Conservation (phyloP, 2,888 invertebrate species). For the Acleris emargana region DNA sequence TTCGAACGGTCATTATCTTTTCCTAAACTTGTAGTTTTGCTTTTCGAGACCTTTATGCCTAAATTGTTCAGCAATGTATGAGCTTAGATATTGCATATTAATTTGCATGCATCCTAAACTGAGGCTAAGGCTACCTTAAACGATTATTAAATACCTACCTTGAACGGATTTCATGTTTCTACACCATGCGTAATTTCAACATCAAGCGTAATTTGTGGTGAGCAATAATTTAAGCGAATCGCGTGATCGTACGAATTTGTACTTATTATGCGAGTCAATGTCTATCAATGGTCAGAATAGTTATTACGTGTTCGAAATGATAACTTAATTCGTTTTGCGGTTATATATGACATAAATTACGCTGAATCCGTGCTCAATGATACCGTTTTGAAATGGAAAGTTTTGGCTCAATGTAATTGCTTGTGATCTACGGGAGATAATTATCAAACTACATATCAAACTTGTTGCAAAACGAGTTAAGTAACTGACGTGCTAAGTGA, state of each 20-base stretch:
- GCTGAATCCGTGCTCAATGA: neutral
- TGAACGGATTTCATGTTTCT: slow-evolving; percentile 9
- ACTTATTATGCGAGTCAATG: slow-evolving; percentile 22
- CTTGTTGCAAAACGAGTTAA: slow-evolving; percentile 24
- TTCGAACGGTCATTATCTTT: too few species aligned
- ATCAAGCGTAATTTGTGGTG: slow-evolving; percentile 13
- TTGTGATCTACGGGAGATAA: slow-evolving; percentile 14
- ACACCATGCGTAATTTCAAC: slow-evolving; percentile 15
- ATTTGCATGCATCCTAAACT: slow-evolving; percentile 1
- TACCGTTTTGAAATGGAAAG: slow-evolving; percentile 26
- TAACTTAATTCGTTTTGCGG: slow-evolving; percentile 18
- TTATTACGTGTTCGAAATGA: slow-evolving; percentile 22
- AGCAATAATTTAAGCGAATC: slow-evolving; percentile 16
- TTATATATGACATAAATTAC: slow-evolving; percentile 20
- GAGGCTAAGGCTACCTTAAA: slow-evolving; percentile 5
- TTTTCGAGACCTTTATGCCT: neutral
- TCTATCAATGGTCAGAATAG: slow-evolving; percentile 16
- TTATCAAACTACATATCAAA: slow-evolving; percentile 12
- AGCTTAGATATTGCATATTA: neutral
- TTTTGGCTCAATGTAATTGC: slow-evolving; percentile 7
- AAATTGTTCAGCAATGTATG: slow-evolving; percentile 1
- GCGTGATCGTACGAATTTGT: slow-evolving; percentile 18
- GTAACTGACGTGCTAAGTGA: slow-evolving; percentile 34
- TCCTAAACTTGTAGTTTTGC: neutral
- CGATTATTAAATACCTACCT: slow-evolving; percentile 16